phyloP scores from a whole-genome alignment of 2,113 vertebrate genomes.

The Clarias batrachus region DNA sequence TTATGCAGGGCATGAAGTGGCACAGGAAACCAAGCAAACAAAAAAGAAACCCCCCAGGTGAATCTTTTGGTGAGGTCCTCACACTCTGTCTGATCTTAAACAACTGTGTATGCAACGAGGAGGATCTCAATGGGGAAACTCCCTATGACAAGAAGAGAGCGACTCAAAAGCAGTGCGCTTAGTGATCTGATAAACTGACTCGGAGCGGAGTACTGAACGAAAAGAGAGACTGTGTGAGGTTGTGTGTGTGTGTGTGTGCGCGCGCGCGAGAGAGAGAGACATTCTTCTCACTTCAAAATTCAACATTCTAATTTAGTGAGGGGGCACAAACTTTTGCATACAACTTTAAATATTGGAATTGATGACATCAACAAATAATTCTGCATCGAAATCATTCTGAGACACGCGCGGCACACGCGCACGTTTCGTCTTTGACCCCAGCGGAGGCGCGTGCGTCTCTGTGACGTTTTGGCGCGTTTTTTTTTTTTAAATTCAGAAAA shows the following conservation, averaged over 20 bases:
- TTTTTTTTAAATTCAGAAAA: neutral
- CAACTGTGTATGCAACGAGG: neutral
- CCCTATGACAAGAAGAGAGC: neutral
- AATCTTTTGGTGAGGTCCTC: neutral
- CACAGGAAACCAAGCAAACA: neutral
- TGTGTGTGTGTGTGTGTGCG: neutral
- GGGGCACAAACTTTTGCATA: neutral
- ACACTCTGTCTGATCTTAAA: neutral
- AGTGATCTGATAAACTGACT: too few relatives aligned
- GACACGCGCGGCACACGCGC: neutral
- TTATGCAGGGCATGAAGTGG: neutral
- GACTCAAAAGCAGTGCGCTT: too few relatives aligned
- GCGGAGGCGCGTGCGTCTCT: neutral
- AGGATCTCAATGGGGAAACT: neutral
- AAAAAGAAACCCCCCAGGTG: neutral
- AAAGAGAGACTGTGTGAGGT: neutral
- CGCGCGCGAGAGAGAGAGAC: too few relatives aligned
- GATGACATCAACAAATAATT: neutral
- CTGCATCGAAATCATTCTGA: neutral
- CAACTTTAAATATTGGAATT: neutral
- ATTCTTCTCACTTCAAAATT: neutral
- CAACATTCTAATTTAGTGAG: neutral
- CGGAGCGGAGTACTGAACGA: too few relatives aligned
- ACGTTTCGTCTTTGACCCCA: neutral
- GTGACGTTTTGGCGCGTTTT: slow-evolving; percentile 5